Conservation (phyloP, 64 coral and sea anemone genomes). For the Astreopora myriophthalma region DNA sequence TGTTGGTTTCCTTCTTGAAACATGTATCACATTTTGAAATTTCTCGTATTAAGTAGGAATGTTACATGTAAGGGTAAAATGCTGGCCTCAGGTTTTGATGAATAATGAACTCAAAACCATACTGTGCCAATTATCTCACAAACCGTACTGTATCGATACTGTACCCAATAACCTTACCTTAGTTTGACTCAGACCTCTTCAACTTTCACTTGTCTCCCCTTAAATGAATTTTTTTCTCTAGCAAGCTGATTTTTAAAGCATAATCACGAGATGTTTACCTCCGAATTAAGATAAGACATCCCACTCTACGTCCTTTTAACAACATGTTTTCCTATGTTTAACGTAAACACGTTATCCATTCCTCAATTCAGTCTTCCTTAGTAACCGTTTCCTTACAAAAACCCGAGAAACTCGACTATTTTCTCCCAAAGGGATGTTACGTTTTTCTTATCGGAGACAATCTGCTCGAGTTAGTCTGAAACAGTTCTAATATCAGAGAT, state of each 20-base stretch:
- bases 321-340: neutral
- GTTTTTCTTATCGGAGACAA: neutral
- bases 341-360: neutral
- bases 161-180: neutral
- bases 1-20: no score
- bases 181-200: neutral
- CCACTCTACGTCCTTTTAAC: constrained; percentile 6
- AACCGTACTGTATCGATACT: no score
- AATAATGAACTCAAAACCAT: neutral
- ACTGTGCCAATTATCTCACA: no score
- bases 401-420: neutral
- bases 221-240: neutral
- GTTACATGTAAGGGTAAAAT: no score
- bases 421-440: neutral
- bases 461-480: neutral
- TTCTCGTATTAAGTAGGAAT: no score
- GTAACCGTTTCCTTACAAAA: no score
- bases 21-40: no score
- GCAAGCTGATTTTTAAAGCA: neutral
- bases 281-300: constrained; percentile 2
- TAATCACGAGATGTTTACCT: neutral
- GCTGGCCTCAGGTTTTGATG: no score
- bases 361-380: neutral
- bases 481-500: neutral
- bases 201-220: neutral